Evolutionary conservation across 2,797 vertebrate species (phyloP), one percentile per base, ranked within the genome.

Genomic region (Pipistrellus kuhlii): DNA sequence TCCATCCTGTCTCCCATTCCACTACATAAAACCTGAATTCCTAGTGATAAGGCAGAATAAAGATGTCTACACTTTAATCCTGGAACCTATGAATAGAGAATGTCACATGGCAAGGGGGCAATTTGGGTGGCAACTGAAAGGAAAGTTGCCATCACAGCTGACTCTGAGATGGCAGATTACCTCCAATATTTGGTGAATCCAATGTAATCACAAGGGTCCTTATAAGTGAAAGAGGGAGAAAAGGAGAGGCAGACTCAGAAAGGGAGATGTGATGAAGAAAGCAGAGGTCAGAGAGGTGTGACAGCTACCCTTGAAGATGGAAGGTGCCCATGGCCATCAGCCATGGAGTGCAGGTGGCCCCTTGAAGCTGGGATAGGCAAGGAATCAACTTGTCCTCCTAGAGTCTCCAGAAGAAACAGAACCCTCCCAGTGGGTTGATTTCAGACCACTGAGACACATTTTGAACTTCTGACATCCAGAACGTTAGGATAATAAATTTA

Each of bases 291-390:
- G 75, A 46, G 35, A 3, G 10, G 23, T 2, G 12, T 4, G 3
- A 4, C 0, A 5, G n/a, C 7, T 8, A 3, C 4, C 78, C 59
- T 30, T 72, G 30, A 46, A 35, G 8, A 38, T 0, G 4, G 57
- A 75, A 55, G 51, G 0, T 8, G 38, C 46, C 25, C 53, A 4
- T 0, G 21, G 57, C 57, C 25, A 59, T 27, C 12, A 78, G 13
- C 17, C 13, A 12, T 4, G 4, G 8, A 11, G n/a, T 0, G 17
- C 17, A 32, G 27, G 23, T 6, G 13, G 6, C 0, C 15, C 17
- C 38, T 5, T 9, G 44, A 57, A 38, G 30, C 18, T 64, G 2
- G 30, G 44, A 75, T 51, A 2, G 7, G 25, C 7, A 66, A 64
- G 11, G 41, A 21, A 64, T 41, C 1, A 18, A 10, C 13, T 4